Conservation (phyloP, 2,797 vertebrate species). For the Paratrypauchen microcephalus region DNA sequence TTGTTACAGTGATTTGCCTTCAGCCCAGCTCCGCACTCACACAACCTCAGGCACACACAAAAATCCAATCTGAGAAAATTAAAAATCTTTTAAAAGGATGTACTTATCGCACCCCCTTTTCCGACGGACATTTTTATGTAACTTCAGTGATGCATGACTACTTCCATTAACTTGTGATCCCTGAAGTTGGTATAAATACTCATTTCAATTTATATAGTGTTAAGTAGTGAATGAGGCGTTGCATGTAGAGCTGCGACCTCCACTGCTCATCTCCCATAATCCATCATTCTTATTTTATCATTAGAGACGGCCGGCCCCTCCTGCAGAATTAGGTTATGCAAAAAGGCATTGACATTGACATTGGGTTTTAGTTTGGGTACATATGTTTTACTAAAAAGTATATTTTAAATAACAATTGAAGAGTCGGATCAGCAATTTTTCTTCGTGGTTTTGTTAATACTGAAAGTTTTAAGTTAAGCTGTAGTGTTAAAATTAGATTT, state of each 20-base stretch:
- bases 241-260: slow-evolving; percentile 45
- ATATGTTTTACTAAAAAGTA: not conserved
- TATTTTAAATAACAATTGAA: not conserved
- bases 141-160: slow-evolving; percentile 71
- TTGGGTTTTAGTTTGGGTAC: not conserved
- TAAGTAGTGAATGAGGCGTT: slow-evolving; percentile 48
- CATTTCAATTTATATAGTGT: slow-evolving; percentile 74
- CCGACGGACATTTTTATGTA: slow-evolving; percentile 62
- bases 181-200: slow-evolving; percentile 72
- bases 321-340: not conserved
- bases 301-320: slow-evolving; percentile 13
- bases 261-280: slow-evolving; percentile 40
- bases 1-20: slow-evolving; percentile 45
- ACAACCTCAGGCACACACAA: slow-evolving; percentile 39
- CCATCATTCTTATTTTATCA: slow-evolving; percentile 45
- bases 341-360: not conserved
- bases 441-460: not conserved
- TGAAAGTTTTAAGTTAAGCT: no score
- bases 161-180: slow-evolving; percentile 73
- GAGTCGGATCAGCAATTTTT: not conserved
- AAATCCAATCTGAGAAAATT: slow-evolving; percentile 72
- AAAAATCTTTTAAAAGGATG: slow-evolving; percentile 63
- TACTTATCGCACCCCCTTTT: slow-evolving; percentile 58
- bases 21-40: slow-evolving; percentile 6
- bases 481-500: no score